Conservation (phyloP, 2,797 vertebrate species). For the Chaenodraco wilsoni region DNA sequence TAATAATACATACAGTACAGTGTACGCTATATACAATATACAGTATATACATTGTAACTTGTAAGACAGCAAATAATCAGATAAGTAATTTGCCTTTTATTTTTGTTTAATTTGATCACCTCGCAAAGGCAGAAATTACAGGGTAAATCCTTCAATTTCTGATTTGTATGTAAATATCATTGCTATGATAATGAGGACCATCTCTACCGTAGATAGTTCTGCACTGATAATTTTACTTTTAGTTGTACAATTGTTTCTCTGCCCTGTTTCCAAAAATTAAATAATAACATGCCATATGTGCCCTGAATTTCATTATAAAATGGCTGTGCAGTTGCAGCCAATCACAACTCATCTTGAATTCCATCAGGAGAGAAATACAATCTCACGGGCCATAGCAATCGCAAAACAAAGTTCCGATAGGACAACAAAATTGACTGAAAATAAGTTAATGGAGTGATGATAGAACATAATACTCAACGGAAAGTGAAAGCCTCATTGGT, state of each 20-base stretch:
- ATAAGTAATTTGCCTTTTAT: not conserved
- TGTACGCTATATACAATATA: no score
- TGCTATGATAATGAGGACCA: not conserved
- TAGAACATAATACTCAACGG: conserved; percentile 35
- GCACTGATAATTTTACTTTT: not conserved
- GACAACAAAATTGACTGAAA: conserved; percentile 35
- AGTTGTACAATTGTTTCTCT: not conserved
- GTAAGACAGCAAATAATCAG: not conserved
- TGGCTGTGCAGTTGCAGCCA: conserved; percentile 6
- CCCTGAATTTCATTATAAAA: conserved; percentile 22
- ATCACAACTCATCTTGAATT: conserved; percentile 31
- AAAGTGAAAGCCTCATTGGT: conserved; percentile 42
- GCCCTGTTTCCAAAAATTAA: not conserved
- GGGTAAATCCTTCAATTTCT: not conserved
- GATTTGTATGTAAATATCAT: not conserved
- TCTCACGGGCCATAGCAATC: conserved; percentile 29
- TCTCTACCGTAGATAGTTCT: not conserved
- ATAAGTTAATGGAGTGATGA: conserved; percentile 26
- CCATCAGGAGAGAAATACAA: conserved; percentile 12
- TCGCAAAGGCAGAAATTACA: not conserved
- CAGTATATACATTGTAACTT: no score
- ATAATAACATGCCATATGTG: conserved; percentile 21
- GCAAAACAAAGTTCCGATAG: conserved; percentile 24
- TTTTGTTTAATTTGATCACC: not conserved
- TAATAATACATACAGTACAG: not conserved